These are phyloP conservation scores for Nemotelus nigrinus DNA, from an alignment of 2,888 invertebrate species.

Conservation along the genomic window DNA sequence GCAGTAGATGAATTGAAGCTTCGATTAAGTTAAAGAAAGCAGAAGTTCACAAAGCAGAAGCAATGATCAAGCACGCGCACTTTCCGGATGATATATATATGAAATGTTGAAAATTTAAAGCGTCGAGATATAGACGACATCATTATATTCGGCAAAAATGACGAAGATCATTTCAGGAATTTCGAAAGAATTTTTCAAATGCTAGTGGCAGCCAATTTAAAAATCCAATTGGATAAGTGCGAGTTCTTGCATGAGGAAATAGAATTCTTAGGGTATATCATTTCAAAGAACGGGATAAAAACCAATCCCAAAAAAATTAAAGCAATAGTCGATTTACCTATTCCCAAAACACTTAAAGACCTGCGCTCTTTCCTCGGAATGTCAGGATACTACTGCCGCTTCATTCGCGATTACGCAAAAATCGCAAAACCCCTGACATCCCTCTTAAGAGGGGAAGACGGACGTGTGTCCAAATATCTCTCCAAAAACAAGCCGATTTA, in stretches of 20 bases:
- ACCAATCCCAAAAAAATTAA: conserved; percentile 1
- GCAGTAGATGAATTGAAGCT: too few relatives aligned
- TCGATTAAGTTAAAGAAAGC: too few relatives aligned
- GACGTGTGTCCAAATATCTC: conserved; percentile 42
- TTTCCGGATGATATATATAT: too few relatives aligned
- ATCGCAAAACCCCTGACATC: conserved; percentile 1
- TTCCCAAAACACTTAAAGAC: conserved; percentile 23
- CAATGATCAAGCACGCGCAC: too few relatives aligned
- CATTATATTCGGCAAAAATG: conserved; percentile 4
- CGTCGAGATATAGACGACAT: conserved; percentile 26
- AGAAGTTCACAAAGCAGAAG: too few relatives aligned
- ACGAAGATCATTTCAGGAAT: not conserved
- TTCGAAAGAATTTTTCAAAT: not conserved
- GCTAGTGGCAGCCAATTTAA: not conserved
- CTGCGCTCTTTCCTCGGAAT: conserved; percentile 24
- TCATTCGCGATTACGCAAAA: not conserved
- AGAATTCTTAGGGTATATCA: not conserved
- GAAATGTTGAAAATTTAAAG: too few relatives aligned
- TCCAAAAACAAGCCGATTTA: conserved; percentile 42
- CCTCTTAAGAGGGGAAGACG: conserved; percentile 46
- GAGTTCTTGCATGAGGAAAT: conserved; percentile 17
- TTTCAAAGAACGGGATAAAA: conserved; percentile 12
- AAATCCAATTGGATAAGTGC: conserved; percentile 29
- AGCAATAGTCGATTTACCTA: conserved; percentile 2
- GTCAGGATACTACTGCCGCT: not conserved